Percentiles rank a stretch among this genome's conserved stretches.
These are phyloP conservation scores for Pseudoatta argentina DNA, from an alignment of 1,140 invertebrate genomes.

Conservation along the genomic window DNA sequence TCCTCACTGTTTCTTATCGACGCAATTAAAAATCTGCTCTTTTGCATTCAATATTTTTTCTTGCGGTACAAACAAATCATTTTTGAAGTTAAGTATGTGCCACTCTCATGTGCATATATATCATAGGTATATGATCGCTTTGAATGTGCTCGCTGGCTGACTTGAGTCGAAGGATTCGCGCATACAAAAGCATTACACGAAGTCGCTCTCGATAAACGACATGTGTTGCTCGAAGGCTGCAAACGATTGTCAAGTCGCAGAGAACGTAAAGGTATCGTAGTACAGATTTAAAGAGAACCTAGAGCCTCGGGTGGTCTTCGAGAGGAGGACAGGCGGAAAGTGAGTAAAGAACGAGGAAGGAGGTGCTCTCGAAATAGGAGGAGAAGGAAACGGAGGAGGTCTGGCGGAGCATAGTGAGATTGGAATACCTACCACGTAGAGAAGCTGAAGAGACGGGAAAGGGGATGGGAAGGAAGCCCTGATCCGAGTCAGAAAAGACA, in stretches of 20 bases:
- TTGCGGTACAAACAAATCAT: not conserved
- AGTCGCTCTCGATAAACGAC: slow-evolving; percentile 57
- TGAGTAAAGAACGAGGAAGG: slow-evolving; percentile 64
- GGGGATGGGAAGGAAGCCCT: slow-evolving; percentile 46
- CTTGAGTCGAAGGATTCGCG: slow-evolving; percentile 14
- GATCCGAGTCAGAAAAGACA: slow-evolving; percentile 68
- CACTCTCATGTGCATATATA: no score
- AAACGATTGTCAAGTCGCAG: slow-evolving; percentile 50
- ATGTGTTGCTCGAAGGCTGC: slow-evolving; percentile 64
- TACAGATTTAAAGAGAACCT: slow-evolving; percentile 57
- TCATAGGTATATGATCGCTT: not conserved
- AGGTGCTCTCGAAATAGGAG: slow-evolving; percentile 40
- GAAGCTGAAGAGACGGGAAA: slow-evolving; percentile 62
- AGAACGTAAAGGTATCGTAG: slow-evolving; percentile 46
- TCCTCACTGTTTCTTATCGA: not conserved
- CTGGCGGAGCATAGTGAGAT: slow-evolving; percentile 68
- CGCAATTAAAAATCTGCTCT: not conserved
- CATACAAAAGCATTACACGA: slow-evolving; percentile 5
- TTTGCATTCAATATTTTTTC: not conserved
- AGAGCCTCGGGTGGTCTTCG: slow-evolving; percentile 51
- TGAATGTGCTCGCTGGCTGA: not conserved
- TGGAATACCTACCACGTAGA: slow-evolving; percentile 73
- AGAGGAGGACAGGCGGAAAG: slow-evolving; percentile 64
- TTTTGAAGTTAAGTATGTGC: not conserved
- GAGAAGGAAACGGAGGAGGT: slow-evolving; percentile 47